Percentiles rank a stretch among this genome's conserved stretches.
Conservation (phyloP, 2,797 vertebrate genomes). For the Lutjanus campechanus region DNA sequence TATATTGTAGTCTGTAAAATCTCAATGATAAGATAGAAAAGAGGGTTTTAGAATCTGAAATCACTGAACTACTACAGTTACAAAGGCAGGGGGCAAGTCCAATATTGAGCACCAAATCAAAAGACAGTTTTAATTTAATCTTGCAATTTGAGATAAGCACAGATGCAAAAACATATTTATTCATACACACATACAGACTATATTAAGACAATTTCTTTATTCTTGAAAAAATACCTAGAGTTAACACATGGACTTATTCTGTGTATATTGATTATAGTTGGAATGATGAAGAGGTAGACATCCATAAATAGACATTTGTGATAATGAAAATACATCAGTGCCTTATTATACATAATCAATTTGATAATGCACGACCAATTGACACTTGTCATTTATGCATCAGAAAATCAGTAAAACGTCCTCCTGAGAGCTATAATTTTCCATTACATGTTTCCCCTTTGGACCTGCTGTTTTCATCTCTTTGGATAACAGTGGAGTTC, state of each 20-base stretch:
- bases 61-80: no score
- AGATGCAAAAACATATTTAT: not conserved
- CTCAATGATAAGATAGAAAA: no score
- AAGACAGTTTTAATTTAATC: not conserved
- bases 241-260: not conserved
- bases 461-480: not conserved
- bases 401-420: not conserved
- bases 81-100: no score
- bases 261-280: not conserved
- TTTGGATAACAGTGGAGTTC: not conserved
- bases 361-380: not conserved
- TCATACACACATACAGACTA: not conserved
- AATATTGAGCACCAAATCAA: not conserved
- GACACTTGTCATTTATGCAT: not conserved
- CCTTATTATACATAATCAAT: not conserved
- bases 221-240: not conserved
- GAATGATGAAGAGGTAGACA: not conserved
- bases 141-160: not conserved
- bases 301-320: conserved; percentile 5
- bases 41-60: no score
- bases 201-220: not conserved
- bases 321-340: not conserved
- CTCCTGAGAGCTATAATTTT: not conserved
- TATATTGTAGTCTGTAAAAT: no score
- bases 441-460: not conserved